These are phyloP conservation scores for Bombyx mandarina DNA, from an alignment of 1,140 invertebrate species.

Conservation along the genomic window DNA sequence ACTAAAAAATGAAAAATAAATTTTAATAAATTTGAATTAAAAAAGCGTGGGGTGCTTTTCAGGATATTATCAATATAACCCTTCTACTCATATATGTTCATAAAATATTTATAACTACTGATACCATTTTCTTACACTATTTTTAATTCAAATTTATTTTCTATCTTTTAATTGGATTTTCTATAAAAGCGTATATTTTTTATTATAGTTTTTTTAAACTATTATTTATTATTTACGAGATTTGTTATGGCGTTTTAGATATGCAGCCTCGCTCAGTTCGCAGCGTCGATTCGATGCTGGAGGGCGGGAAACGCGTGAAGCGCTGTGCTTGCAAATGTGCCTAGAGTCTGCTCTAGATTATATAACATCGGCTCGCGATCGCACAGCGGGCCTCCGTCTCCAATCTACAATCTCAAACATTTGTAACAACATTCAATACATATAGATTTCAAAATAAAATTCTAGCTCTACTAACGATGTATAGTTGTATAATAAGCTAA, in stretches of 20 bases:
- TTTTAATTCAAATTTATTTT: no score
- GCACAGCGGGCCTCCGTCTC: conserved; percentile 23
- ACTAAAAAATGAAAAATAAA: no score
- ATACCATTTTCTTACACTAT: no score
- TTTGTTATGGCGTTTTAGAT: conserved; percentile 29
- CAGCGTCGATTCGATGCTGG: conserved; percentile 43
- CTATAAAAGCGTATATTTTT: neutral
- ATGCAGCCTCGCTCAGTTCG: conserved; percentile 62
- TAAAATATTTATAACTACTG: no score
- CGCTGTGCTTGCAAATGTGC: conserved; percentile 53
- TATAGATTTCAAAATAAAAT: conserved; percentile 53
- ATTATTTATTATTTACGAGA: conserved; percentile 2
- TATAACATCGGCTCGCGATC: no score
- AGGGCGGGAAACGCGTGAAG: conserved; percentile 48
- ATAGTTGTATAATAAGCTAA: conserved; percentile 25
- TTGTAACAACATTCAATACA: conserved; percentile 23
- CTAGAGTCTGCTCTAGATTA: conserved; percentile 16
- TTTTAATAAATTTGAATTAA: no score
- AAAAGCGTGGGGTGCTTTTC: no score
- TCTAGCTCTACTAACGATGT: conserved; percentile 25
- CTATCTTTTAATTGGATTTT: neutral
- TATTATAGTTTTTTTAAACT: neutral
- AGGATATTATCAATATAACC: no score
- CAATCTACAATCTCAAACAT: conserved; percentile 22
- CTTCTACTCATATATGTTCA: no score